phyloP scores from a whole-genome alignment of 2,888 invertebrate species.

The Lepidochrysops patricia region DNA sequence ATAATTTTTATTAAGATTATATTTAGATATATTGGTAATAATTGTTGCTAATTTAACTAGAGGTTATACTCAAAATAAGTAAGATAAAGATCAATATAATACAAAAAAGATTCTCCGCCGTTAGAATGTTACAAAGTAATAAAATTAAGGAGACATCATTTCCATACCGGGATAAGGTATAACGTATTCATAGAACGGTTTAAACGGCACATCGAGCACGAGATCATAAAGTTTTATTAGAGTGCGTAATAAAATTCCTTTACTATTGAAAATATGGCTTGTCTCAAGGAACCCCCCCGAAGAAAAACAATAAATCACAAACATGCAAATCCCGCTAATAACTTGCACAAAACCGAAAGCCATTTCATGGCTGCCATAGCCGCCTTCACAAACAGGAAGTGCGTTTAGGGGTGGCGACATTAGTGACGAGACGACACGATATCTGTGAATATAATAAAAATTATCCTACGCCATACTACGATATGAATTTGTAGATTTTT shows the following conservation, averaged over 20 bases:
- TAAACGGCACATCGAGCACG: slow-evolving; percentile 15
- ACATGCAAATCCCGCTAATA: slow-evolving; percentile 73
- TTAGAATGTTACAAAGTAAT: not conserved
- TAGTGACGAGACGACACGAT: slow-evolving; percentile 23
- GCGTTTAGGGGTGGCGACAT: slow-evolving; percentile 19
- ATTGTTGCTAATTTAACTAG: too few relatives aligned
- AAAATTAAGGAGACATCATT: not conserved
- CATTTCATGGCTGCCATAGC: slow-evolving; percentile 66
- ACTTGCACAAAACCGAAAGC: slow-evolving; percentile 73
- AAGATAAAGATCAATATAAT: not conserved
- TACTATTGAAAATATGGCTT: slow-evolving; percentile 30
- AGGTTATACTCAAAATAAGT: too few relatives aligned
- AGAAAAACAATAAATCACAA: slow-evolving; percentile 66
- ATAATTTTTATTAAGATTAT: too few relatives aligned
- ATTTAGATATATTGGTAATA: too few relatives aligned
- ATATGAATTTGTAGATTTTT: too few relatives aligned
- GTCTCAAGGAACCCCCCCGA: slow-evolving; percentile 29
- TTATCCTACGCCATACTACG: too few relatives aligned
- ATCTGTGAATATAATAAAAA: not conserved
- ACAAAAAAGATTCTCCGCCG: not conserved
- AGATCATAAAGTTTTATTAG: slow-evolving; percentile 30
- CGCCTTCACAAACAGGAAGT: slow-evolving; percentile 24
- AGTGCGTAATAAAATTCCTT: slow-evolving; percentile 28
- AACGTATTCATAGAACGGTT: slow-evolving; percentile 1
- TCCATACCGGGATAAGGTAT: not conserved